Base-by-base conservation (phyloP, 1,140 invertebrate genomes). In the Lucilia cuprina region DNA sequence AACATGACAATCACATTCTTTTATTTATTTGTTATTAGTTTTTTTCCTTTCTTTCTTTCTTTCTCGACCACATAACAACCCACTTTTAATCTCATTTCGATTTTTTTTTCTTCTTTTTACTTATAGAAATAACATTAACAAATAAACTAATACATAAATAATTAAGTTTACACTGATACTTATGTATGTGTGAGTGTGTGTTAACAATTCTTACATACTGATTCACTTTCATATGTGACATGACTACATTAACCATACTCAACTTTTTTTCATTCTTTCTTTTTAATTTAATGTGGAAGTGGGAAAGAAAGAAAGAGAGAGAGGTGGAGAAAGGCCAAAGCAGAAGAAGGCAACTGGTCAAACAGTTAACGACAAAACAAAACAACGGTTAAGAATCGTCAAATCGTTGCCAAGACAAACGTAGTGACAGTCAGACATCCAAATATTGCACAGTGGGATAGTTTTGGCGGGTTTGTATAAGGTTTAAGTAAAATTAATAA, bases 191-290 rank as follows among this genome's bases (percentile, higher is more conserved):
- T 13, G 41, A 41, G 7, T 14, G 41, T 41, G 41, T 41, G 34
- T 21, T 49, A 80, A 30, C 17, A 50, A 50, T 49, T 49, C 77
- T 19, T 80, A 10, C 41, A 49, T 80, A 49, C 77, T 80, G 77
- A 80, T 80, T 80, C 77, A 80, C 77, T 80, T 80, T 80, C 77
- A 80, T 80, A 80, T 49, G 41, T 49, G 77, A 80, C 77, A 80
- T 49, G 77, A 50, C 77, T 21, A 49, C 77, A 49, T 49, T 49
- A 80, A 49, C 77, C n/a, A 49, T 19, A 21, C 65, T 70, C 17
- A 70, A 70, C 65, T 70, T 17, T 60, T 60, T 60, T n/a, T 60
- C 50, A 5, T 60, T 70, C 65, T 70, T 21, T 70, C 7, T 70
- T 70, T 70, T 21, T 70, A 8, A 30, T 70, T 21, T 25, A 30